phyloP scores from a whole-genome alignment of 2,888 invertebrate genomes.

The Glaucopsyche alexis region DNA sequence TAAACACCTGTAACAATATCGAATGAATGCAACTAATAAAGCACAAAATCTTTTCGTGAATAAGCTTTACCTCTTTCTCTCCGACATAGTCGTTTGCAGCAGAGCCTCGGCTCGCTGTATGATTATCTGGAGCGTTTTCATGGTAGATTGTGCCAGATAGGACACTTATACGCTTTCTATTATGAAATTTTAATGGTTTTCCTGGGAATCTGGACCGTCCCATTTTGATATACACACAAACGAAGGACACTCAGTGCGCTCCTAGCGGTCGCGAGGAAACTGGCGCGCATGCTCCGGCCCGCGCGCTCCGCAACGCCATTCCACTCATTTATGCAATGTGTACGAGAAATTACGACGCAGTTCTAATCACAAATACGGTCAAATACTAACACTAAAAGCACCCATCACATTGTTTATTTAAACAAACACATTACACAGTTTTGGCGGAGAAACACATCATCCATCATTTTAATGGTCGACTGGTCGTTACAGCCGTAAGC shows the following conservation, averaged over 20 bases:
- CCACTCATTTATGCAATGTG: conserved; percentile 78
- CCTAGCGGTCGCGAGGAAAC: conserved; percentile 71
- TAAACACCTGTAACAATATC: conserved; percentile 52
- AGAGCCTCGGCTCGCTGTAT: conserved; percentile 70
- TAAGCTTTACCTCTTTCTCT: conserved; percentile 73
- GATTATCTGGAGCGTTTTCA: conserved; percentile 70
- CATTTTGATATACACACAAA: conserved; percentile 82
- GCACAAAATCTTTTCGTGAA: conserved; percentile 47
- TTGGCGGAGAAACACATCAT: conserved; percentile 74
- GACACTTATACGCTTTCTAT: conserved; percentile 91
- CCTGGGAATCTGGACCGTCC: conserved; percentile 92
- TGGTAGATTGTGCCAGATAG: conserved; percentile 82
- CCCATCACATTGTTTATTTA: conserved; percentile 71
- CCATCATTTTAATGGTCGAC: conserved; percentile 76
- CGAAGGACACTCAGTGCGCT: conserved; percentile 79
- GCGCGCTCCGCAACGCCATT: conserved; percentile 79
- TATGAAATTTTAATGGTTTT: conserved; percentile 92
- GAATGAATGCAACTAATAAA: conserved; percentile 47
- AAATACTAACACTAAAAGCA: conserved; percentile 67
- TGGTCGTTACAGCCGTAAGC: conserved; percentile 68
- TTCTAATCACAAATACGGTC: conserved; percentile 66
- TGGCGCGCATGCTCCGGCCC: conserved; percentile 78
- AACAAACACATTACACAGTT: conserved; percentile 71
- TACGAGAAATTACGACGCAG: conserved; percentile 77
- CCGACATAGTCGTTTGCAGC: conserved; percentile 70